phyloP scores from a whole-genome alignment of 2,888 invertebrate genomes.

The Chirona hameri region DNA sequence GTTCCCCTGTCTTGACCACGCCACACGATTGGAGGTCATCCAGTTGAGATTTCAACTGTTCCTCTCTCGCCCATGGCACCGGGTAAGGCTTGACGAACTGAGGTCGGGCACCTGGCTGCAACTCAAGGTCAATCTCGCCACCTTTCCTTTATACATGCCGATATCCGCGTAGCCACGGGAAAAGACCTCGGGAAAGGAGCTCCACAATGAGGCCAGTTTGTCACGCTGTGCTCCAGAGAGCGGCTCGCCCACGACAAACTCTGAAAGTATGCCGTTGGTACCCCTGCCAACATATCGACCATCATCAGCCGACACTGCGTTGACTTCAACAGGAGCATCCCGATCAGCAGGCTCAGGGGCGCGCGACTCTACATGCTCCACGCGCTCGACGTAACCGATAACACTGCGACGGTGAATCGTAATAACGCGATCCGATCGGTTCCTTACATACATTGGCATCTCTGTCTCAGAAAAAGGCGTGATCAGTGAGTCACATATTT shows the following conservation, averaged over 20 bases:
- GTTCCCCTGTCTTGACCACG: not conserved
- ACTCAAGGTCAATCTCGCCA: not conserved
- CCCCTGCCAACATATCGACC: not conserved
- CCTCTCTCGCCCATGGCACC: not conserved
- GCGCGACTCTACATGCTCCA: too few species aligned
- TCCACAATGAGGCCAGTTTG: not conserved
- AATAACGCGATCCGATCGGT: too few species aligned
- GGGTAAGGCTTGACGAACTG: not conserved
- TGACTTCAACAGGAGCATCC: too few species aligned
- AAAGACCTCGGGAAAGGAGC: not conserved
- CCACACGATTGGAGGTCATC: not conserved
- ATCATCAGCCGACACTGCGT: not conserved
- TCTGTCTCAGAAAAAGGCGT: too few species aligned
- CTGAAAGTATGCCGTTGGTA: not conserved
- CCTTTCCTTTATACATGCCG: not conserved
- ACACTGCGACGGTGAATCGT: too few species aligned
- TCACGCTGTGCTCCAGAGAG: not conserved
- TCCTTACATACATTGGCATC: too few species aligned
- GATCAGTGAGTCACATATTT: too few species aligned
- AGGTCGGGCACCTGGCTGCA: not conserved
- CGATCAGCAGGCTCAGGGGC: too few species aligned
- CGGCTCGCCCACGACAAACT: not conserved
- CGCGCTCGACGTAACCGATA: too few species aligned
- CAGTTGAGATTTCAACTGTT: not conserved
- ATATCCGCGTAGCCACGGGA: not conserved